Evolutionary conservation across 2,888 invertebrate species (phyloP).

Genomic region (Pimpla rufipes): DNA sequence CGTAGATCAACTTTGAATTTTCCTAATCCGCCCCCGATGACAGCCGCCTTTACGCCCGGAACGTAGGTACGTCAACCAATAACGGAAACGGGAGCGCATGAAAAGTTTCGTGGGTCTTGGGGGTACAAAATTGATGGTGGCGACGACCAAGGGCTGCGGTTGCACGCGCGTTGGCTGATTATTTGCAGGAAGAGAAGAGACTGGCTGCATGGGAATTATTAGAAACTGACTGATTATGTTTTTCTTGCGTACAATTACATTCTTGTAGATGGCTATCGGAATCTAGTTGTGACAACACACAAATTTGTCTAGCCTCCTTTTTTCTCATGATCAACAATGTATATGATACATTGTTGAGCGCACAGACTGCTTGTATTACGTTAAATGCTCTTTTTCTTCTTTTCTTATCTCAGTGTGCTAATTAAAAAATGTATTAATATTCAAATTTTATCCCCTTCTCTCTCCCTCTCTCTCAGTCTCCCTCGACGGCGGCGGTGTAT

Average conservation of each 20-base stretch:
- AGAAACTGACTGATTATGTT: too few species aligned
- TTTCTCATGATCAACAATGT: neutral
- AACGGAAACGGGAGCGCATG: neutral
- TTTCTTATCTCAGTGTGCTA: conserved; percentile 24
- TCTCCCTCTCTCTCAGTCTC: neutral
- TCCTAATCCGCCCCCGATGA: conserved; percentile 15
- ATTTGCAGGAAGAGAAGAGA: too few species aligned
- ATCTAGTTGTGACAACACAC: too few species aligned
- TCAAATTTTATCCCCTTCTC: conserved; percentile 30
- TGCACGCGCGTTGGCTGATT: too few species aligned
- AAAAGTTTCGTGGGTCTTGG: neutral
- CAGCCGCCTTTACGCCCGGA: neutral
- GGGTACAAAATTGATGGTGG: neutral
- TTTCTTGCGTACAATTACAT: too few species aligned
- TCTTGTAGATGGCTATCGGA: too few species aligned
- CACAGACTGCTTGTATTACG: neutral
- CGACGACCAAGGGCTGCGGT: too few species aligned
- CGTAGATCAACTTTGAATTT: conserved; percentile 37
- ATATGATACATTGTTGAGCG: neutral
- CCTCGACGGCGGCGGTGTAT: conserved; percentile 18
- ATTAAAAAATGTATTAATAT: conserved; percentile 45
- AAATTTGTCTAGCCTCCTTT: neutral
- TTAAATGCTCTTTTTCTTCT: conserved; percentile 23
- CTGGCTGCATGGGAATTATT: too few species aligned
- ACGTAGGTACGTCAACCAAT: neutral